Percentiles rank a stretch among this genome's conserved stretches.
phyloP scores from a whole-genome alignment of 1,140 invertebrate genomes.

The Temnothorax curvispinosus region DNA sequence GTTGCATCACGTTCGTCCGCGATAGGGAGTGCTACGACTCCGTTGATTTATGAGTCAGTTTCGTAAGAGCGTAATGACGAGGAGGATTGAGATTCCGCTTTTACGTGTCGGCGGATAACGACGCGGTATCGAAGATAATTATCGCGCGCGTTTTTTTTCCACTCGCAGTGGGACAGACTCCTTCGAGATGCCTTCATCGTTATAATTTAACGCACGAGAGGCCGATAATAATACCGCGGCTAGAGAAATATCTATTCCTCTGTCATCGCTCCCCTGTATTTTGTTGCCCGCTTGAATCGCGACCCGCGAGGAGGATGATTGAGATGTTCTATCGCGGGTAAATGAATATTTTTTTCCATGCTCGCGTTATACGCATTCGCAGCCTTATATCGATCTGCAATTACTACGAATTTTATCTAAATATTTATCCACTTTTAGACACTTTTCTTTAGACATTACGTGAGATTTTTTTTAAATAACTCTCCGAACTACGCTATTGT shows the following conservation, averaged over 20 bases:
- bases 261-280: background rate
- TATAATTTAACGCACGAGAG: conserved; percentile 23
- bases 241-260: conserved; percentile 31
- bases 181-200: conserved; percentile 33
- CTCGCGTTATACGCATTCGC: background rate
- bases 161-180: conserved; percentile 11
- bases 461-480: background rate
- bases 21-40: conserved; percentile 53
- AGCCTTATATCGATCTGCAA: background rate
- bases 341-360: background rate
- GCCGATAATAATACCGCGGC: conserved; percentile 30
- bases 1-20: conserved; percentile 61
- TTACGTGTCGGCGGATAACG: conserved; percentile 56
- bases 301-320: background rate
- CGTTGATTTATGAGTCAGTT: conserved; percentile 59
- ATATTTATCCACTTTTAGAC: background rate
- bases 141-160: conserved; percentile 61
- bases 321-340: background rate
- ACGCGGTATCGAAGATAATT: conserved; percentile 60
- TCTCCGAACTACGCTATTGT: background rate
- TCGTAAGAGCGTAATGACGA: conserved; percentile 58
- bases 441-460: background rate
- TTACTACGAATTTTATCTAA: background rate
- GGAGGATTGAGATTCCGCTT: conserved; percentile 57
- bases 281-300: background rate